phyloP scores from a whole-genome alignment of 1,140 invertebrate species.

The Lamellibrachia luymesi region DNA sequence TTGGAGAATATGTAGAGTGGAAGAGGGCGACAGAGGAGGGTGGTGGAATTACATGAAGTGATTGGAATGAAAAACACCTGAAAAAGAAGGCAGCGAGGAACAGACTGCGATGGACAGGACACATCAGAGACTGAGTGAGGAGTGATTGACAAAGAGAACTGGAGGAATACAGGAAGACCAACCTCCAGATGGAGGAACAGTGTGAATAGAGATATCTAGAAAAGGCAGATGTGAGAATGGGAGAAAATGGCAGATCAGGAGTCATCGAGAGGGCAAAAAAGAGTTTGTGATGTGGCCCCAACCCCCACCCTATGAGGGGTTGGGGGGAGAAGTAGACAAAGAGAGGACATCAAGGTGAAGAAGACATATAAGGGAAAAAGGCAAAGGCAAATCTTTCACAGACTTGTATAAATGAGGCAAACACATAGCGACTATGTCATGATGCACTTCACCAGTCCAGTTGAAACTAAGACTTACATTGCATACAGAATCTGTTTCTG shows the following conservation, averaged over 20 bases:
- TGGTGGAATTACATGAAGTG: background rate
- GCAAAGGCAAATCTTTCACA: too few relatives aligned
- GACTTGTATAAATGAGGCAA: too few relatives aligned
- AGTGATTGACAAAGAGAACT: background rate
- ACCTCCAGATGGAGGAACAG: background rate
- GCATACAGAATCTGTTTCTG: background rate
- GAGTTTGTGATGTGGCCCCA: too few relatives aligned
- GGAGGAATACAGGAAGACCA: background rate
- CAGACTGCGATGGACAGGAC: background rate
- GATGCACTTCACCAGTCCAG: background rate
- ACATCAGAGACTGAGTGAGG: background rate
- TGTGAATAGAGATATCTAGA: background rate
- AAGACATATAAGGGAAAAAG: too few relatives aligned
- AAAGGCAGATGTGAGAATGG: too few relatives aligned
- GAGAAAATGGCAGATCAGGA: too few relatives aligned
- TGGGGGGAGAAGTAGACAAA: too few relatives aligned
- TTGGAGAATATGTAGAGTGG: background rate
- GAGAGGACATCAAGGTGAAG: too few relatives aligned
- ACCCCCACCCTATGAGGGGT: too few relatives aligned
- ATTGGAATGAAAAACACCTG: background rate
- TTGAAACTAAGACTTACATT: background rate
- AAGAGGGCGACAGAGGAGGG: background rate
- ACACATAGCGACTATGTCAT: too few relatives aligned
- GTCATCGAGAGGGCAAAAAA: too few relatives aligned
- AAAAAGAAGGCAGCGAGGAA: background rate